A percentile compares a stretch with the other conserved stretches of the same genome.
These are phyloP conservation scores for Ecdyonurus torrentis DNA, from an alignment of 2,888 invertebrate species.

Conservation along the genomic window DNA sequence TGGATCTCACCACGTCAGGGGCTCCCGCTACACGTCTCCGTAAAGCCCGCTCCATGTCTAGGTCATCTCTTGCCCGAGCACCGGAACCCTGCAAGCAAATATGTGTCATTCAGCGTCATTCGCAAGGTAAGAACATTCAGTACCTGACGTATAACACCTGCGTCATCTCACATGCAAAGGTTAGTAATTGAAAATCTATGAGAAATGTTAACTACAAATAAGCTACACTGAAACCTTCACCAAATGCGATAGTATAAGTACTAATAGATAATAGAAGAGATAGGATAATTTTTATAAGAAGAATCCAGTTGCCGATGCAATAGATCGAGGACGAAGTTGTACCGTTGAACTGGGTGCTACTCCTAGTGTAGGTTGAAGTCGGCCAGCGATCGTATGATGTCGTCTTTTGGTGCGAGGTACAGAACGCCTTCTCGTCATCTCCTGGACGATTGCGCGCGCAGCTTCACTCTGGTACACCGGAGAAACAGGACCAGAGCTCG, in stretches of 20 bases:
- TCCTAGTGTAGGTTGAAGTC: constrained; percentile 13
- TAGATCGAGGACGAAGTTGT: no score
- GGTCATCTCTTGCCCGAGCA: constrained; percentile 57
- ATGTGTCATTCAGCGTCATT: not conserved
- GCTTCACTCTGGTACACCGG: constrained; percentile 69
- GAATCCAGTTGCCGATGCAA: not conserved
- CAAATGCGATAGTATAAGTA: no score
- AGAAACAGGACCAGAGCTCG: constrained; percentile 18
- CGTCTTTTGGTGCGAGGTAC: constrained; percentile 69
- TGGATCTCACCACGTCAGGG: constrained; percentile 76
- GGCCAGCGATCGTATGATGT: constrained; percentile 69
- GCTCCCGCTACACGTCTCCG: constrained; percentile 52
- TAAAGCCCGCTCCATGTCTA: constrained; percentile 73
- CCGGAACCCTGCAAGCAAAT: constrained; percentile 23
- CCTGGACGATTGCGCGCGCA: constrained; percentile 69
- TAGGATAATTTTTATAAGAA: not conserved
- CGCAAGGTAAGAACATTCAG: not conserved
- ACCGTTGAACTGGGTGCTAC: not conserved
- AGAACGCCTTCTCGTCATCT: constrained; percentile 45
- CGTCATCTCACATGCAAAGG: not conserved
- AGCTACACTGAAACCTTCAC: not conserved
- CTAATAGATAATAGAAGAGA: not conserved
- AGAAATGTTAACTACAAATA: no score
- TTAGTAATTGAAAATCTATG: not conserved
- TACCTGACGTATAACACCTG: not conserved